phyloP scores from a whole-genome alignment of 2,888 invertebrate species.

The Cephus pulcher region DNA sequence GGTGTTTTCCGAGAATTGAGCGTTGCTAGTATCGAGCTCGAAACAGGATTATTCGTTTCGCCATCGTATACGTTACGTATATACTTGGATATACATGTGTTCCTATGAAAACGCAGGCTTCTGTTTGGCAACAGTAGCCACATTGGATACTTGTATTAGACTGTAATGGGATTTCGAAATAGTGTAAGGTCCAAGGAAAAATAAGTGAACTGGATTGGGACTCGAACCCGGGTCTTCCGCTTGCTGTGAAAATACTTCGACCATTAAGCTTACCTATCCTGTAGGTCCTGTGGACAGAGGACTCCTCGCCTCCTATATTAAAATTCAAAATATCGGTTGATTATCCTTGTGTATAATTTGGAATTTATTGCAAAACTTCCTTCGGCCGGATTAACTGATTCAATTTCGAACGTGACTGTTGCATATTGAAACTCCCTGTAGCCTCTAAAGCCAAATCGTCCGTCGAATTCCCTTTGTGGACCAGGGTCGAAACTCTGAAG shows the following conservation, averaged over 20 bases:
- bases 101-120: not conserved
- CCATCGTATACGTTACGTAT: too few relatives aligned
- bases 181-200: too few relatives aligned
- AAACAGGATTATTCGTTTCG: not conserved
- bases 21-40: not conserved
- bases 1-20: not conserved
- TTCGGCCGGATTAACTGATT: not conserved
- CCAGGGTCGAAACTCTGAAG: not conserved
- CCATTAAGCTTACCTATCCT: too few relatives aligned
- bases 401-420: not conserved
- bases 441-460: not conserved
- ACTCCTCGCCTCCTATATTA: not conserved
- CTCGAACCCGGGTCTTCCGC: too few relatives aligned
- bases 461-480: not conserved
- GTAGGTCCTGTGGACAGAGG: too few relatives aligned
- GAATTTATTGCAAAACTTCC: not conserved
- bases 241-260: too few relatives aligned
- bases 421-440: not conserved
- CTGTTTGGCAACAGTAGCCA: not conserved
- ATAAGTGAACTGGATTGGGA: too few relatives aligned
- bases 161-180: not conserved
- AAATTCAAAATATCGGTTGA: not conserved
- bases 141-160: not conserved
- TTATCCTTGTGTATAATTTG: not conserved
- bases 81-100: not conserved